Conservation (phyloP, 1,140 invertebrate genomes). For the Maconellicoccus hirsutus region DNA sequence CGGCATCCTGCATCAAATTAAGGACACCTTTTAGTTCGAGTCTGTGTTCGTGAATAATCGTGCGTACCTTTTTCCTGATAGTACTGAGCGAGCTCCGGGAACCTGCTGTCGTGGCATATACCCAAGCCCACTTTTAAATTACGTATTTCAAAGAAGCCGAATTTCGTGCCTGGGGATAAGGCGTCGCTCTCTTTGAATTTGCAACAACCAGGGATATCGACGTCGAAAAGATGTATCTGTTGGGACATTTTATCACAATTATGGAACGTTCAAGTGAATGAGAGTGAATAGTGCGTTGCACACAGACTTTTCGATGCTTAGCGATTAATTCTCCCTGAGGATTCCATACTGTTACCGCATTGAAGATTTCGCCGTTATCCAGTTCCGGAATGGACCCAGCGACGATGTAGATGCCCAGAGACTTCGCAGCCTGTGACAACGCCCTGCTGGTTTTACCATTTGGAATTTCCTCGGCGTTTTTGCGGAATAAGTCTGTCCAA, state of each 20-base stretch:
- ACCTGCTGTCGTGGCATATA: slow-evolving; percentile 90
- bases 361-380: slow-evolving; percentile 59
- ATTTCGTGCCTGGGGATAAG: slow-evolving; percentile 57
- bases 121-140: slow-evolving; percentile 74
- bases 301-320: slow-evolving; percentile 55
- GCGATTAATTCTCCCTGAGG: slow-evolving; percentile 60
- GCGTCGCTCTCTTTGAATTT: slow-evolving; percentile 84
- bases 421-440: slow-evolving; percentile 60
- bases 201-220: slow-evolving; percentile 84
- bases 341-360: slow-evolving; percentile 83
- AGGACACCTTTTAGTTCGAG: too few species aligned
- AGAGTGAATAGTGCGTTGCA: too few species aligned
- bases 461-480: slow-evolving; percentile 78
- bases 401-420: slow-evolving; percentile 67
- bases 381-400: slow-evolving; percentile 83
- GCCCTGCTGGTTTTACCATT: slow-evolving; percentile 55
- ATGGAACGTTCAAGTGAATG: too few species aligned
- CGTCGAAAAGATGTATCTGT: slow-evolving; percentile 88
- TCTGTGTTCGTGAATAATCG: too few species aligned
- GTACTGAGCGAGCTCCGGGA: slow-evolving; percentile 74
- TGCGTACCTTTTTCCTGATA: slow-evolving; percentile 58
- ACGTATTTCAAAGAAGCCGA: slow-evolving; percentile 62
- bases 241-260: too few species aligned
- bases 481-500: slow-evolving; percentile 56
- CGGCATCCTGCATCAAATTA: slow-evolving; percentile 53